Conservation (phyloP, 2,113 vertebrate species). For the Xenus cinereus region DNA sequence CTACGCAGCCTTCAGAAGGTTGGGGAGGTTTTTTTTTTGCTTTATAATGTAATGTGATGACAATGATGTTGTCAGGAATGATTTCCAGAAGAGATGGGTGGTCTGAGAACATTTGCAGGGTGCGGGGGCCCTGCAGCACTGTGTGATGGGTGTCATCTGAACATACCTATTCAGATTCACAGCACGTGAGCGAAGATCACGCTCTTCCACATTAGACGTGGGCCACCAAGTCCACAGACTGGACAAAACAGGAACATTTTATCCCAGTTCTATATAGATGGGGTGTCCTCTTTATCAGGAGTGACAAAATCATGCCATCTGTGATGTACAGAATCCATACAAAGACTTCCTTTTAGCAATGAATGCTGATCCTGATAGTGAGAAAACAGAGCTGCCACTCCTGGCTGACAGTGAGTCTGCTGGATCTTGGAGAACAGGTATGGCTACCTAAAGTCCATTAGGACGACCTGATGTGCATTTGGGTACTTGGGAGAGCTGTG, state of each 20-base stretch:
- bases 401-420: background rate
- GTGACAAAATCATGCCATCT: background rate
- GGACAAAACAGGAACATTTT: background rate
- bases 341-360: background rate
- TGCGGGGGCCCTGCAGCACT: background rate
- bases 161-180: background rate
- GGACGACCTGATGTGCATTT: background rate
- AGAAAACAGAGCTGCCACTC: background rate
- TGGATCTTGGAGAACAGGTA: background rate
- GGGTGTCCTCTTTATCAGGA: background rate
- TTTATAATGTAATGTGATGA: background rate
- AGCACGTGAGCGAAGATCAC: rapidly evolving
- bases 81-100: background rate
- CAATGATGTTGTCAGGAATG: background rate
- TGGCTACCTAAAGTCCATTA: background rate
- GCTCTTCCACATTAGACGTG: background rate
- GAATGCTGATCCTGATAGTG: background rate
- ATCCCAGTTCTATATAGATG: rapidly evolving
- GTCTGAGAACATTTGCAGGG: background rate
- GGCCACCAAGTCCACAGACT: background rate
- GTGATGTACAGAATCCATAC: background rate
- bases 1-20: background rate
- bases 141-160: background rate
- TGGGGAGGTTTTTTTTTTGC: background rate
- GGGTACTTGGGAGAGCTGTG: background rate